Evolutionary conservation across 2,113 vertebrate genomes (phyloP).

Genomic region (Fukomys damarensis): DNA sequence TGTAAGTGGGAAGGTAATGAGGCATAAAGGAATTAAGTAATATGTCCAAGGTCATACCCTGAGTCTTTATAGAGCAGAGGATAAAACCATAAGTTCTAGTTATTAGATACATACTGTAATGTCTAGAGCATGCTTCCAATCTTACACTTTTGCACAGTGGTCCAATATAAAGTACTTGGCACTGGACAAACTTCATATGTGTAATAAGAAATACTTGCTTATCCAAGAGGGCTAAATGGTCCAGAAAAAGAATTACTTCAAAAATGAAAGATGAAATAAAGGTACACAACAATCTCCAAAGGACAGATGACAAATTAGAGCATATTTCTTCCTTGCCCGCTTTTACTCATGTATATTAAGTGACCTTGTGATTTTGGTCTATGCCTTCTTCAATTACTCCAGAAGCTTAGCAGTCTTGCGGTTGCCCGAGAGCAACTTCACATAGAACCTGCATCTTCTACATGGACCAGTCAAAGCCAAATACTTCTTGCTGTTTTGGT

Average conservation of each 20-base stretch:
- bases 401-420: background rate
- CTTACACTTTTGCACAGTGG: background rate
- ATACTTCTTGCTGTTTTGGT: too few relatives aligned
- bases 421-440: background rate
- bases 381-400: background rate
- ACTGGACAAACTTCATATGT: background rate
- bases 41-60: slow-evolving; percentile 66
- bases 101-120: slow-evolving; percentile 25
- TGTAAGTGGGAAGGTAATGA: slow-evolving; percentile 53
- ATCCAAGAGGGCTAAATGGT: background rate
- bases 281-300: background rate
- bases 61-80: slow-evolving; percentile 47
- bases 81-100: slow-evolving; percentile 46
- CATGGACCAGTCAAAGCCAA: background rate
- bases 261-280: slow-evolving; percentile 23
- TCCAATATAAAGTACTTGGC: background rate
- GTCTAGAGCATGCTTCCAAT: background rate
- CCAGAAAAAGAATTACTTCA: background rate
- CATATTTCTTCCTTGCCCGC: background rate
- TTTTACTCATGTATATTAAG: background rate
- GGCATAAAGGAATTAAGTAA: slow-evolving; percentile 50
- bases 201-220: background rate
- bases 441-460: accelerated
- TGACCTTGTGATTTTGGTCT: background rate
- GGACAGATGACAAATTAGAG: background rate